A percentile compares a stretch with the other conserved stretches of the same genome.
phyloP scores from a whole-genome alignment of 2,888 invertebrate genomes.

The Heliconius erato region DNA sequence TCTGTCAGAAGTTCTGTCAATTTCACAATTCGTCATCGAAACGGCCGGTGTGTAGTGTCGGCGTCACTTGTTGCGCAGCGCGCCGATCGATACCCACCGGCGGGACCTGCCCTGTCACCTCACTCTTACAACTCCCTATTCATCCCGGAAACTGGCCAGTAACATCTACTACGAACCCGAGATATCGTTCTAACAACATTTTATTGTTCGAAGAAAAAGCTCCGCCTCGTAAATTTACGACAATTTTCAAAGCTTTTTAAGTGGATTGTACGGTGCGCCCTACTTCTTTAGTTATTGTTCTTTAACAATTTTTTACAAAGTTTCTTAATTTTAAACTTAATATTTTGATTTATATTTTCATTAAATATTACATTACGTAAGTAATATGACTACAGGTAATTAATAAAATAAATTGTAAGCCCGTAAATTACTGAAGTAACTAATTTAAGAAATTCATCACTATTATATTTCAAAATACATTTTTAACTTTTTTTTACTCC shows the following conservation, averaged over 20 bases:
- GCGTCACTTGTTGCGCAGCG: conserved; percentile 81
- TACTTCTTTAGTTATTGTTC: neutral
- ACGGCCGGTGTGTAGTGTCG: conserved; percentile 45
- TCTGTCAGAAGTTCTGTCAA: conserved; percentile 13
- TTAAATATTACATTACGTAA: neutral
- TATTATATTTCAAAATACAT: neutral
- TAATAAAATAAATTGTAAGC: too few relatives aligned
- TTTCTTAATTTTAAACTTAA: neutral
- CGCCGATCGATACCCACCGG: conserved; percentile 71
- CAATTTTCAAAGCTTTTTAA: conserved; percentile 11
- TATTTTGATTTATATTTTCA: neutral
- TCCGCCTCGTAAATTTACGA: neutral
- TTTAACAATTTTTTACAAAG: neutral
- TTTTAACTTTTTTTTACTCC: neutral
- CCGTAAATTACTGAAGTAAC: too few relatives aligned
- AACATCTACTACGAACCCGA: conserved; percentile 5
- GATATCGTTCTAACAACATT: conserved; percentile 18
- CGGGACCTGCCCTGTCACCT: conserved; percentile 57
- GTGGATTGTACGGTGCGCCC: neutral
- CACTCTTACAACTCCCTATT: conserved; percentile 57
- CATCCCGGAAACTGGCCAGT: conserved; percentile 51
- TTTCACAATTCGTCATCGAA: conserved; percentile 32
- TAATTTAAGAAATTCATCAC: neutral
- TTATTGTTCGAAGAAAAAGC: conserved; percentile 17
- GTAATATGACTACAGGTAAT: too few relatives aligned